Percentiles rank a stretch among this genome's conserved stretches.
phyloP scores from a whole-genome alignment of 1,140 invertebrate genomes.

The Brachionus asplanchnoidis region DNA sequence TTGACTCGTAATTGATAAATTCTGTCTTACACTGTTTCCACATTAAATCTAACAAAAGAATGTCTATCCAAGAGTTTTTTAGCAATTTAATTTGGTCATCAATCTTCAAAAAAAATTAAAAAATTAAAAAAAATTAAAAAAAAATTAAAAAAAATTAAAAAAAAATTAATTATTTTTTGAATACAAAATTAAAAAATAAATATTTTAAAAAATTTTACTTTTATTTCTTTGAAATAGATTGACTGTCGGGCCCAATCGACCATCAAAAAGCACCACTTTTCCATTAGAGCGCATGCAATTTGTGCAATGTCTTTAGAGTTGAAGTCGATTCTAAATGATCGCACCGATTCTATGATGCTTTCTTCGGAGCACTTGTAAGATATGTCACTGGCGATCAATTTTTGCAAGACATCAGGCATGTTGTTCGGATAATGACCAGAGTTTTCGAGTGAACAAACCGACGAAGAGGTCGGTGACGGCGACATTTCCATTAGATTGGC shows the following conservation, averaged over 20 bases:
- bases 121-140: not conserved
- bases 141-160: too few species aligned
- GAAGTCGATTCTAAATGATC: constrained; percentile 13
- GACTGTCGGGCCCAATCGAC: constrained; percentile 42
- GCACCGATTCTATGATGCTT: not conserved
- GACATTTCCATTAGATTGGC: not conserved
- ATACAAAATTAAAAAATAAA: not conserved
- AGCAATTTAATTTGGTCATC: constrained; percentile 42
- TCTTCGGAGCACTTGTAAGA: constrained; percentile 22
- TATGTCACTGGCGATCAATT: constrained; percentile 23
- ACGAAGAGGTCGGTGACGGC: not conserved
- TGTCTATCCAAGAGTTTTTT: constrained; percentile 41
- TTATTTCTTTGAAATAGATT: constrained; percentile 40
- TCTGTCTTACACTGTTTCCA: constrained; percentile 41
- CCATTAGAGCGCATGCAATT: constrained; percentile 4
- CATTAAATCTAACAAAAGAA: constrained; percentile 39
- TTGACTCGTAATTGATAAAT: not conserved
- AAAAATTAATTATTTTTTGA: too few species aligned
- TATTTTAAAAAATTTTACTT: not conserved
- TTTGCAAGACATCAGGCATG: constrained; percentile 12
- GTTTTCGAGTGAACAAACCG: not conserved
- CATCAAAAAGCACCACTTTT: constrained; percentile 41
- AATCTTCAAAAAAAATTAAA: not conserved
- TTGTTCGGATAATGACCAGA: not conserved
- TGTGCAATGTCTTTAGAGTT: not conserved